A percentile compares a stretch with the other conserved stretches of the same genome.
These are phyloP conservation scores for Muscina levida DNA, from an alignment of 2,888 invertebrate genomes.

Conservation along the genomic window DNA sequence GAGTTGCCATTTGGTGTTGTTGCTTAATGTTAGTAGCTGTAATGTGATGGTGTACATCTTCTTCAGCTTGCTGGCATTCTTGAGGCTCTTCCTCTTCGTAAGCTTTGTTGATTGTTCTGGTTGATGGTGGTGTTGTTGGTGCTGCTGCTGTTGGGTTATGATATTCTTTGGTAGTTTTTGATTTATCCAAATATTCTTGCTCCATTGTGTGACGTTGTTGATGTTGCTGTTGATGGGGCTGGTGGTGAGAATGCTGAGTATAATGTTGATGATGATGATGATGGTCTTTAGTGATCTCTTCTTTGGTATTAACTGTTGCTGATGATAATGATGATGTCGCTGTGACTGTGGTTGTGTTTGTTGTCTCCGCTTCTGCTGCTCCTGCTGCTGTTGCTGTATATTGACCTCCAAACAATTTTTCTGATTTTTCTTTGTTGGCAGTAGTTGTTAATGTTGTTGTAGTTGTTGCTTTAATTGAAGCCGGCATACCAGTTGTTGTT, in stretches of 20 bases:
- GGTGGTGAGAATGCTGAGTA: constrained; percentile 7
- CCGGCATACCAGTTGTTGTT: constrained; percentile 59
- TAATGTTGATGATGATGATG: neutral
- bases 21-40: constrained; percentile 60
- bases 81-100: constrained; percentile 39
- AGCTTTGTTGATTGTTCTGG: constrained; percentile 20
- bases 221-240: constrained; percentile 44
- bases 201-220: constrained; percentile 20
- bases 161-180: constrained; percentile 58
- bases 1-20: constrained; percentile 60
- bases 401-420: constrained; percentile 78
- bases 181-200: constrained; percentile 57
- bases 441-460: constrained; percentile 58
- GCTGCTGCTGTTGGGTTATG: constrained; percentile 24
- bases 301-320: constrained; percentile 68
- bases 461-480: constrained; percentile 46
- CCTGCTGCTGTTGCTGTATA: constrained; percentile 70
- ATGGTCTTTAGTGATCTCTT: constrained; percentile 65
- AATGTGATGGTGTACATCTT: constrained; percentile 43
- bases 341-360: constrained; percentile 45
- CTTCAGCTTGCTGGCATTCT: constrained; percentile 26
- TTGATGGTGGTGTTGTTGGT: constrained; percentile 14
- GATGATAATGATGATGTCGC: constrained; percentile 66
- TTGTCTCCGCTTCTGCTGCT: constrained; percentile 65
- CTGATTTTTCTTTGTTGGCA: constrained; percentile 73